Evolutionary conservation across 2,113 vertebrate genomes (phyloP).

Genomic region (Plectropomus leopardus): DNA sequence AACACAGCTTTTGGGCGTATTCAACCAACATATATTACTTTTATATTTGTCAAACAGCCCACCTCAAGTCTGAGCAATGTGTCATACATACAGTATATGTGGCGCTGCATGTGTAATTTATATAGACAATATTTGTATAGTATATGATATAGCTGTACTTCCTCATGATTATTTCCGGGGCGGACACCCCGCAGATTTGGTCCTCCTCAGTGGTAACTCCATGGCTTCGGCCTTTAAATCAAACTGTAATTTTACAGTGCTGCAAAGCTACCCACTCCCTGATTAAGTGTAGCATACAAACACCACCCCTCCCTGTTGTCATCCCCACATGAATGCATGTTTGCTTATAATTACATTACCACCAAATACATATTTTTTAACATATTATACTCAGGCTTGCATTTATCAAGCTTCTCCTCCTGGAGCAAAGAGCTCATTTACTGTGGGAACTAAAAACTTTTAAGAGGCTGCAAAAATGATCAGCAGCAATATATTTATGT

Average conservation of each 20-base stretch:
- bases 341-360: constrained; percentile 22
- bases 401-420: constrained; percentile 56
- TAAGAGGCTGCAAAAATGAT: not conserved
- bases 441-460: not conserved
- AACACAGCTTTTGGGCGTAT: too few relatives aligned
- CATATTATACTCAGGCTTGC: constrained; percentile 13
- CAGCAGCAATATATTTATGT: not conserved
- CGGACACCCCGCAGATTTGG: too few relatives aligned
- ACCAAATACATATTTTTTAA: not conserved
- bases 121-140: too few relatives aligned
- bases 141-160: too few relatives aligned
- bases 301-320: constrained; percentile 25
- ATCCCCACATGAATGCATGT: constrained; percentile 47
- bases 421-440: not conserved
- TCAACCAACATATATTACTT: too few relatives aligned
- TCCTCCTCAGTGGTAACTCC: too few relatives aligned
- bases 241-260: constrained; percentile 28
- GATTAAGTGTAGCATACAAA: constrained; percentile 15
- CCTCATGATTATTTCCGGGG: too few relatives aligned
- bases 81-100: too few relatives aligned
- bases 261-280: constrained; percentile 57
- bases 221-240: too few relatives aligned
- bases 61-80: too few relatives aligned
- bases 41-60: too few relatives aligned
- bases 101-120: too few relatives aligned